Evolutionary conservation across 1,140 invertebrate species (phyloP).

Genomic region (Cydia fagiglandana): DNA sequence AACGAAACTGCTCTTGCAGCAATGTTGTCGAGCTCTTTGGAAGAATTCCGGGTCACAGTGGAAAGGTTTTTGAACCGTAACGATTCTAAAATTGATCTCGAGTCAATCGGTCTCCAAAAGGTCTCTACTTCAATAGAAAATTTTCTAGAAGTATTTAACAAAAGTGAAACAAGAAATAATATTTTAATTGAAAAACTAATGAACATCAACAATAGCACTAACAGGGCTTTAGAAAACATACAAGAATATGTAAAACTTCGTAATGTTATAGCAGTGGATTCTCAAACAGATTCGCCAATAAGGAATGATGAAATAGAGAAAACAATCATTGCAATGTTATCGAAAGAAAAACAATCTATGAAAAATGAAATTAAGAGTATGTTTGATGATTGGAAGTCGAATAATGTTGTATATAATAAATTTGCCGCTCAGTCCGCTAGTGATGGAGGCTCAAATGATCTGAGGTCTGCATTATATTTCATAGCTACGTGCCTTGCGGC

Average conservation of each 20-base stretch:
- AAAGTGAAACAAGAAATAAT: conserved; percentile 4
- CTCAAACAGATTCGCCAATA: neutral
- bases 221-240: conserved; percentile 19
- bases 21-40: neutral
- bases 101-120: neutral
- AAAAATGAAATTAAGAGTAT: conserved; percentile 9
- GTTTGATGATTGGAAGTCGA: conserved; percentile 16
- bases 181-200: conserved; percentile 3
- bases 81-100: neutral
- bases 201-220: conserved; percentile 14
- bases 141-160: conserved; percentile 9
- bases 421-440: neutral
- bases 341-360: conserved; percentile 11
- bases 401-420: neutral
- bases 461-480: conserved; percentile 21
- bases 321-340: neutral
- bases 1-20: neutral
- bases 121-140: conserved; percentile 5
- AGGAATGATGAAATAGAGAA: conserved; percentile 7
- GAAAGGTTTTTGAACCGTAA: conserved; percentile 22
- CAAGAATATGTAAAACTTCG: neutral
- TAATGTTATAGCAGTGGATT: neutral
- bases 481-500: conserved; percentile 11
- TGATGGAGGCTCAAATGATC: neutral
- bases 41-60: neutral